Conservation (phyloP, 2,888 invertebrate species). For the Mythimna lalbum region DNA sequence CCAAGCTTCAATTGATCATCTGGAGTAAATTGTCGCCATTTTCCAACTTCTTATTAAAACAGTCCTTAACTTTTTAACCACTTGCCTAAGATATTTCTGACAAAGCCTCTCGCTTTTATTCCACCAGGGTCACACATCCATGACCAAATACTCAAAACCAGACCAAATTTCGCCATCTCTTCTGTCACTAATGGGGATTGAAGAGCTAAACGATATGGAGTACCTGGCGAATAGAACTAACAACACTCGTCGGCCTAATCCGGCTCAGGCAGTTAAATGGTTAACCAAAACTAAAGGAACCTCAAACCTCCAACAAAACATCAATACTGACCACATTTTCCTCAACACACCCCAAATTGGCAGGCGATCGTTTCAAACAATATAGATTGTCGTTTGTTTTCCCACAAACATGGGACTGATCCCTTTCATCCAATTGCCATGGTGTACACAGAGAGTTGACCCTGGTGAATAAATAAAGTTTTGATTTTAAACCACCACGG, state of each 20-base stretch:
- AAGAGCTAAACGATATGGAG: too few relatives aligned
- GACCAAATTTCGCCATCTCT: too few relatives aligned
- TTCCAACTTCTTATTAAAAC: conserved; percentile 10
- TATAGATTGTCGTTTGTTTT: conserved; percentile 53
- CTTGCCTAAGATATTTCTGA: too few relatives aligned
- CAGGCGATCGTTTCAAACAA: conserved; percentile 49
- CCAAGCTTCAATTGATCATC: too few relatives aligned
- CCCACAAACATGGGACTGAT: conserved; percentile 49
- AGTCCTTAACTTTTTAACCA: not conserved
- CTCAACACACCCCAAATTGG: conserved; percentile 44
- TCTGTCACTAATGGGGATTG: too few relatives aligned
- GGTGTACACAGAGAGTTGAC: conserved; percentile 53
- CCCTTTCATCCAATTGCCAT: conserved; percentile 55
- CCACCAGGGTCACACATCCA: too few relatives aligned
- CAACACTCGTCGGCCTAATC: too few relatives aligned
- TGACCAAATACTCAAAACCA: too few relatives aligned
- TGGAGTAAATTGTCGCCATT: not conserved
- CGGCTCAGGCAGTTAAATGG: too few relatives aligned
- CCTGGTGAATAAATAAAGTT: conserved; percentile 67
- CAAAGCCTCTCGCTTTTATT: too few relatives aligned
- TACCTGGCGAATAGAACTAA: too few relatives aligned
- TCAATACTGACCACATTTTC: conserved; percentile 38
- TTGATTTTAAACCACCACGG: conserved; percentile 65
- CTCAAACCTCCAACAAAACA: conserved; percentile 10
- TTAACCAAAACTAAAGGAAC: not conserved